These are phyloP conservation scores for Telmatherina bonti DNA, from an alignment of 2,797 vertebrate species.

Conservation along the genomic window DNA sequence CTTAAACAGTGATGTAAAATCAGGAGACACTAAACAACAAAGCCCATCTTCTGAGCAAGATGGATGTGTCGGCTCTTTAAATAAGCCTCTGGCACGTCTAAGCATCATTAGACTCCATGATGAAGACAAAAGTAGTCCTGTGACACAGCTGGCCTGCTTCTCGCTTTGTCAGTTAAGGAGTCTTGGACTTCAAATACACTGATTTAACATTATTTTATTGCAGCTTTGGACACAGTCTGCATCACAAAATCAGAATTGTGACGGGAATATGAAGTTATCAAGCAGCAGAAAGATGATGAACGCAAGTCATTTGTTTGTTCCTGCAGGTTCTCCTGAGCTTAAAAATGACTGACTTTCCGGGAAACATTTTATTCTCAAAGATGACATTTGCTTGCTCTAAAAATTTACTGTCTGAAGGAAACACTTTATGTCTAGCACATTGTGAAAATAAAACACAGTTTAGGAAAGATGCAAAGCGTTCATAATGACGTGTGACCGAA, in stretches of 20 bases:
- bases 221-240: conserved; percentile 28
- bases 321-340: conserved; percentile 28
- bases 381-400: conserved; percentile 40
- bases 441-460: conserved; percentile 29
- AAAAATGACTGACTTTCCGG: conserved; percentile 46
- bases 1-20: background rate
- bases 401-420: conserved; percentile 36
- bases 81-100: conserved; percentile 30
- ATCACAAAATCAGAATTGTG: conserved; percentile 31
- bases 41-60: background rate
- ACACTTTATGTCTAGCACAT: conserved; percentile 64
- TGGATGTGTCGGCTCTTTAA: conserved; percentile 18
- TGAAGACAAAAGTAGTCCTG: conserved; percentile 36
- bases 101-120: conserved; percentile 39
- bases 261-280: conserved; percentile 31
- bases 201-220: conserved; percentile 49
- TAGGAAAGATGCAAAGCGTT: no score
- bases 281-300: conserved; percentile 25
- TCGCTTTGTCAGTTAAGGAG: conserved; percentile 30
- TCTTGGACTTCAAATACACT: conserved; percentile 47
- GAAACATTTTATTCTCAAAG: conserved; percentile 52
- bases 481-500: no score
- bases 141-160: conserved; percentile 30
- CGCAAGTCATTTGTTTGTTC: conserved; percentile 42
- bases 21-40: background rate